These are phyloP conservation scores for Gandaritis pyraliata DNA, from an alignment of 2,888 invertebrate species.

Conservation along the genomic window DNA sequence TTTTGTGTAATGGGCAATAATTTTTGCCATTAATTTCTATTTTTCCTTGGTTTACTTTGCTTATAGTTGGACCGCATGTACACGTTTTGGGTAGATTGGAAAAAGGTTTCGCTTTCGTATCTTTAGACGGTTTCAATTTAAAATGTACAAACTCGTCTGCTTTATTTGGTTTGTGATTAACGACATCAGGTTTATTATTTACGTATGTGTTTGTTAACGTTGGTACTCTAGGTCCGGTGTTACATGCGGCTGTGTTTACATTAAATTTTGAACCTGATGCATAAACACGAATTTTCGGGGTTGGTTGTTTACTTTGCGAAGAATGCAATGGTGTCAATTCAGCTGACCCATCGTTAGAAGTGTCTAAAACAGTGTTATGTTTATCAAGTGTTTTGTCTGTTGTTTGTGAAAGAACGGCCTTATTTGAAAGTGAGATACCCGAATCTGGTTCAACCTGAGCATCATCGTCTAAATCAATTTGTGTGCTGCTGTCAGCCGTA, in stretches of 20 bases:
- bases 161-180: not conserved
- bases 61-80: slow-evolving; percentile 33
- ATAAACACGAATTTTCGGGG: slow-evolving; percentile 31
- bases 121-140: not conserved
- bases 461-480: slow-evolving; percentile 19
- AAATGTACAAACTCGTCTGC: not conserved
- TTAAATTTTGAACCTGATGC: not conserved
- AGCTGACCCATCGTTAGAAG: slow-evolving; percentile 15
- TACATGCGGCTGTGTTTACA: not conserved
- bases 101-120: not conserved
- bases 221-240: not conserved
- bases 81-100: slow-evolving; percentile 6
- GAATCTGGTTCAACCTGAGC: not conserved
- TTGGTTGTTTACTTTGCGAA: slow-evolving; percentile 8
- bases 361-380: slow-evolving; percentile 1
- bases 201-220: not conserved
- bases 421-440: slow-evolving; percentile 1
- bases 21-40: slow-evolving; percentile 46
- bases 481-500: slow-evolving; percentile 11
- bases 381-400: not conserved
- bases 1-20: slow-evolving; percentile 31
- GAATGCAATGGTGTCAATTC: slow-evolving; percentile 14
- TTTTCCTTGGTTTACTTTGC: slow-evolving; percentile 24
- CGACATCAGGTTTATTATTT: not conserved
- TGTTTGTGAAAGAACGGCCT: slow-evolving; percentile 12